Percentiles rank a stretch among this genome's conserved stretches.
phyloP scores from a whole-genome alignment of 64 coral and sea anemone species.

The Orbicella faveolata region DNA sequence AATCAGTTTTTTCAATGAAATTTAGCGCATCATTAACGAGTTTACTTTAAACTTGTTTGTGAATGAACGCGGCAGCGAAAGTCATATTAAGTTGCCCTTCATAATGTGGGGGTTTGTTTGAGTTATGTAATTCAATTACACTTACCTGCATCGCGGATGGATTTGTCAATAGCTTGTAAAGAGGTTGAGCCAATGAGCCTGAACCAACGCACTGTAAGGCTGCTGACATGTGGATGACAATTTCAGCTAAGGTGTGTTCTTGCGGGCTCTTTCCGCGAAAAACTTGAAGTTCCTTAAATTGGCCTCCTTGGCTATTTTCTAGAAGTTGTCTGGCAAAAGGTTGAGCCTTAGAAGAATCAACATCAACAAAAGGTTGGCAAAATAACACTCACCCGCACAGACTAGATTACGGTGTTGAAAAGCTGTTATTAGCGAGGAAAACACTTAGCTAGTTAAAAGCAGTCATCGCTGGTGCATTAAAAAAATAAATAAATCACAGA shows the following conservation, averaged over 20 bases:
- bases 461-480: no score
- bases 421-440: no score
- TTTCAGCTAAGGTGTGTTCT: slow-evolving; percentile 36
- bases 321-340: slow-evolving; percentile 18
- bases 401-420: not conserved
- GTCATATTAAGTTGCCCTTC: no score
- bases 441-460: no score
- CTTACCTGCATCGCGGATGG: not conserved
- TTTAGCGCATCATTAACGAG: no score
- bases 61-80: no score
- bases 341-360: not conserved
- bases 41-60: no score
- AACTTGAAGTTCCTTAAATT: not conserved
- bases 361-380: not conserved
- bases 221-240: slow-evolving; percentile 26
- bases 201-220: slow-evolving; percentile 11
- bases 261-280: slow-evolving; percentile 31
- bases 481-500: no score
- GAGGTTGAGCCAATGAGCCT: slow-evolving; percentile 18
- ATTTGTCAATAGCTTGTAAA: not conserved
- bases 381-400: not conserved
- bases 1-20: no score
- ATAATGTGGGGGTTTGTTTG: no score
- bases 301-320: slow-evolving; percentile 17
- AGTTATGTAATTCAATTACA: not conserved